phyloP scores from a whole-genome alignment of 1,140 invertebrate species.

The Aphelenchoides fujianensis region DNA sequence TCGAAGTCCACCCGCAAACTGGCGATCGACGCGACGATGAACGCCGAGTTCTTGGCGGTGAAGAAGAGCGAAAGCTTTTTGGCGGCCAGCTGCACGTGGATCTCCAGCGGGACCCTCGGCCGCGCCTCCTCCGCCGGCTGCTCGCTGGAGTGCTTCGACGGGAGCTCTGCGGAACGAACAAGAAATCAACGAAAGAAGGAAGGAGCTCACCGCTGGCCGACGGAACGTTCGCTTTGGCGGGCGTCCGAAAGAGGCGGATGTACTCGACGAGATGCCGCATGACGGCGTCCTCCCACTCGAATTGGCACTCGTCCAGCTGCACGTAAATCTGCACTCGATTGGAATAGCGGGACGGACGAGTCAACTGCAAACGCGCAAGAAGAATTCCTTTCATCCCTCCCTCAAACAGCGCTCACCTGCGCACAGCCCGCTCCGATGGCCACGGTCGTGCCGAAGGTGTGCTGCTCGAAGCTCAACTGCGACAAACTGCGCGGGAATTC shows the following conservation, averaged over 20 bases:
- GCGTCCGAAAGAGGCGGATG: constrained; percentile 21
- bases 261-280: constrained; percentile 35
- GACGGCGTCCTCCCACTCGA: constrained; percentile 46
- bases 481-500: not conserved
- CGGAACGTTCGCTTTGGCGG: too few species aligned
- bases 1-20: constrained; percentile 23
- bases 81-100: not conserved
- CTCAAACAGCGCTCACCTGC: constrained; percentile 25
- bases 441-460: constrained; percentile 41
- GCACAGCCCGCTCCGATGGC: constrained; percentile 41
- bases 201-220: too few species aligned
- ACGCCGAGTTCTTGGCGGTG: constrained; percentile 39
- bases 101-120: not conserved
- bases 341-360: not conserved
- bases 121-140: too few species aligned
- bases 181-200: too few species aligned
- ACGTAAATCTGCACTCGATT: constrained; percentile 22
- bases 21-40: constrained; percentile 27
- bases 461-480: constrained; percentile 18
- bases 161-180: too few species aligned
- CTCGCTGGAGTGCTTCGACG: too few species aligned
- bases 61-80: constrained; percentile 30
- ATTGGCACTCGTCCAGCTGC: constrained; percentile 48
- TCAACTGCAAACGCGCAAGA: not conserved
- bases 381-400: too few species aligned